phyloP scores from a whole-genome alignment of 2,797 vertebrate species.

The Takifugu ocellatus region DNA sequence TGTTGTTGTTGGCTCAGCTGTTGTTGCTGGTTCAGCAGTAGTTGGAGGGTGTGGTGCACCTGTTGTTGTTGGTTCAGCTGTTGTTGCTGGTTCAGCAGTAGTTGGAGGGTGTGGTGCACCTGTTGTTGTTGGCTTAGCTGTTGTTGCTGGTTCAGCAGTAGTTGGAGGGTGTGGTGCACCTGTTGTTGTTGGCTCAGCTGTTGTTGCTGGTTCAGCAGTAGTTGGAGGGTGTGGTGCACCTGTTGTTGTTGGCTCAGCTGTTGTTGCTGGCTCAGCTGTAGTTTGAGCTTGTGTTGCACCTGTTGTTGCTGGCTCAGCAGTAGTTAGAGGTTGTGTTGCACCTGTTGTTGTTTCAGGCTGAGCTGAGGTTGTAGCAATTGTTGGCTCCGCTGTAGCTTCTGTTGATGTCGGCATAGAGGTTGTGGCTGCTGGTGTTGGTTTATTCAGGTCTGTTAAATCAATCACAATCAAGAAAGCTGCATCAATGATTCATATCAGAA shows the following conservation, averaged over 20 bases:
- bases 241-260: background rate
- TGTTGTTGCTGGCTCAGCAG: constrained; percentile 15
- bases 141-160: background rate
- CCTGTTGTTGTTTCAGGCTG: constrained; percentile 4
- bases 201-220: background rate
- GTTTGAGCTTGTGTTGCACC: constrained; percentile 2
- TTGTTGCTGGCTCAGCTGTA: constrained; percentile 21
- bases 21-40: constrained; percentile 21
- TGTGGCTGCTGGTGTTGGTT: constrained; percentile 8
- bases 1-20: constrained; percentile 2
- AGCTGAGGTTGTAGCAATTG: background rate
- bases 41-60: constrained; percentile 2
- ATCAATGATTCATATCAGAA: background rate
- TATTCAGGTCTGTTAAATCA: constrained; percentile 37
- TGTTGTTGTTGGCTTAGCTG: background rate
- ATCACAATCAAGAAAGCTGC: background rate
- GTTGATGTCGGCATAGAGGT: too few species aligned
- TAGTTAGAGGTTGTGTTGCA: background rate
- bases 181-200: constrained; percentile 29
- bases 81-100: background rate
- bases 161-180: background rate
- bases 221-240: constrained; percentile 3
- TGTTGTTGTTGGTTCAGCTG: constrained; percentile 15
- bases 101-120: background rate
- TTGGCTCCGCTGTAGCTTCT: background rate